Percentiles rank a stretch among this genome's conserved stretches.
Evolutionary conservation across 37 sponge, comb jelly and placozoan genomes (phyloP).

Genomic region (Diacarnus erythraeanus): DNA sequence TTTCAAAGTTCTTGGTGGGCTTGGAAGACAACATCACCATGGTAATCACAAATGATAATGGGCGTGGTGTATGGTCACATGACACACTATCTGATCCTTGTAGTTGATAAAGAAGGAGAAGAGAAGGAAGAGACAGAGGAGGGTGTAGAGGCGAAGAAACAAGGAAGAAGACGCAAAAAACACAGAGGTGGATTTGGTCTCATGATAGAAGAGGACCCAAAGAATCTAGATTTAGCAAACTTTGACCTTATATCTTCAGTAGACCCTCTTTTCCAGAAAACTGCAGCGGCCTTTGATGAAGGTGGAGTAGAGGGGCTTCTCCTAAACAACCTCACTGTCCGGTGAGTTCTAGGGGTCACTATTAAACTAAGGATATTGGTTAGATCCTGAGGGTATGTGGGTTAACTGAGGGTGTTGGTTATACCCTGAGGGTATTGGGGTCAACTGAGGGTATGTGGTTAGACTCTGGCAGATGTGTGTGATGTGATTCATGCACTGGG

Average conservation of each 20-base stretch:
- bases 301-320: conserved; percentile 76
- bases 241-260: conserved; percentile 77
- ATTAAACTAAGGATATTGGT: too few species aligned
- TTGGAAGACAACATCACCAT: conserved; percentile 51
- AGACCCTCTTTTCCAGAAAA: conserved; percentile 83
- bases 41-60: neutral
- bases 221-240: conserved; percentile 44
- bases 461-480: too few species aligned
- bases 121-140: neutral
- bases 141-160: conserved; percentile 7
- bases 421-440: neutral
- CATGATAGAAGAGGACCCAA: conserved; percentile 56
- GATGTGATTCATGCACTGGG: too few species aligned
- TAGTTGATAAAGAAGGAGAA: conserved; percentile 3
- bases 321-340: conserved; percentile 43
- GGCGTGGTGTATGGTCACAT: neutral
- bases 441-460: neutral
- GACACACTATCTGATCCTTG: neutral
- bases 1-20: conserved; percentile 82
- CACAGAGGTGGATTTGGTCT: neutral
- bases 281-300: conserved; percentile 82
- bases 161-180: neutral
- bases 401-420: neutral
- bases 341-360: too few species aligned
- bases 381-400: neutral